Evolutionary conservation across 2,888 invertebrate species (phyloP).

Genomic region (Alloscopus bannaensis): DNA sequence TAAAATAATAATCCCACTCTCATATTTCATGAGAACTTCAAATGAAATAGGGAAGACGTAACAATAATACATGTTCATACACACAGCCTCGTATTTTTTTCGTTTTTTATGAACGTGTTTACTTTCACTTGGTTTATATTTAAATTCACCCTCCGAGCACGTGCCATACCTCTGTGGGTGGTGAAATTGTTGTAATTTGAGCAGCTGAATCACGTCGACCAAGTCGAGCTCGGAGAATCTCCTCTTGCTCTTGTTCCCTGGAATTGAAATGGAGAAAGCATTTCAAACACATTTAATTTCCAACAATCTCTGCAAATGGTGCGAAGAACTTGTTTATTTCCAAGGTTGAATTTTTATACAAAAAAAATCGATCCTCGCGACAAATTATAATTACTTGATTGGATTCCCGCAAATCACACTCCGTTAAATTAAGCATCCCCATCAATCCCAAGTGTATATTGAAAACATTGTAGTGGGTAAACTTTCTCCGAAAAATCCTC

Average conservation of each 20-base stretch:
- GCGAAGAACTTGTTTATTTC: neutral
- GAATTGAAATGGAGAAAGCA: conserved; percentile 5
- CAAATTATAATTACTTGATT: neutral
- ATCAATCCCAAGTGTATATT: neutral
- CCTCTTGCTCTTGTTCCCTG: conserved; percentile 77
- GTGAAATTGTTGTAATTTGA: conserved; percentile 89
- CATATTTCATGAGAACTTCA: too few relatives aligned
- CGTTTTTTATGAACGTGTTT: neutral
- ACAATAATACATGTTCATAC: too few relatives aligned
- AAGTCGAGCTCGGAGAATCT: conserved; percentile 88
- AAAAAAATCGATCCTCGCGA: neutral
- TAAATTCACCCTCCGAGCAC: neutral
- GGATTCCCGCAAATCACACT: neutral
- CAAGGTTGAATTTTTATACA: neutral
- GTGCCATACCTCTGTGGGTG: conserved; percentile 80
- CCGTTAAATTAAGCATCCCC: neutral
- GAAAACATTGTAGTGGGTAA: neutral
- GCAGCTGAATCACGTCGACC: conserved; percentile 94
- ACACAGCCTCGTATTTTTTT: neutral
- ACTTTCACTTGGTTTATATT: neutral
- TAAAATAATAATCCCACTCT: too few relatives aligned
- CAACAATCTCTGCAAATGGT: neutral
- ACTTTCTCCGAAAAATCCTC: neutral
- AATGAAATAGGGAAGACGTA: too few relatives aligned
- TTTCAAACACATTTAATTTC: conserved; percentile 13